These are phyloP conservation scores for Hemithea aestivaria DNA, from an alignment of 2,888 invertebrate genomes.

Conservation along the genomic window DNA sequence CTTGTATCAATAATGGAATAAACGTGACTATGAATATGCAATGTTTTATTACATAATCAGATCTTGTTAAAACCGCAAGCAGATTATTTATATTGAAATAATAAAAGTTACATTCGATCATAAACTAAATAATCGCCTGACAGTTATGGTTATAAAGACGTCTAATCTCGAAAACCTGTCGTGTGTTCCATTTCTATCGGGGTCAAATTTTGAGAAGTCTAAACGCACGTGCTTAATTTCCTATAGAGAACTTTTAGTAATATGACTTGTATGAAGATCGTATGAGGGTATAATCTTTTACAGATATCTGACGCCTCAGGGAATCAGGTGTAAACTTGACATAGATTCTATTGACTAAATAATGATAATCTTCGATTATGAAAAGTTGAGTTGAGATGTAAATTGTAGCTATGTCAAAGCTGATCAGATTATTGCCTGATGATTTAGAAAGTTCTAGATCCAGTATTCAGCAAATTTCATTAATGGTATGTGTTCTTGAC, in stretches of 20 bases:
- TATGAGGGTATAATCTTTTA: too few species aligned
- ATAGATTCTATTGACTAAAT: conserved; percentile 22
- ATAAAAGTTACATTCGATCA: conserved; percentile 9
- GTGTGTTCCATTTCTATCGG: conserved; percentile 19
- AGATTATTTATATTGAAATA: conserved; percentile 3
- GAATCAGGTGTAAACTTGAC: conserved; percentile 36
- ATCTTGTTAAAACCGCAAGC: neutral
- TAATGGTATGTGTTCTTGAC: too few species aligned
- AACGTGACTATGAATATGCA: too few species aligned
- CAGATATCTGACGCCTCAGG: conserved; percentile 26
- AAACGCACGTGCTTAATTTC: conserved; percentile 21
- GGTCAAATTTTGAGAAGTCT: conserved; percentile 20
- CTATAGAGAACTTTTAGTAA: conserved; percentile 2
- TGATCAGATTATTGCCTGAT: too few species aligned
- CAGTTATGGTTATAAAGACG: conserved; percentile 23
- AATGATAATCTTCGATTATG: neutral
- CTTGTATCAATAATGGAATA: too few species aligned
- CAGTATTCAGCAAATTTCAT: too few species aligned
- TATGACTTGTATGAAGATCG: too few species aligned
- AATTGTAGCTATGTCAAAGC: too few species aligned
- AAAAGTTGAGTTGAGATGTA: too few species aligned
- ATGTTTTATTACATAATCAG: too few species aligned
- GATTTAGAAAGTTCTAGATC: too few species aligned
- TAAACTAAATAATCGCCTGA: conserved; percentile 18
- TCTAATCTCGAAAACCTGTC: conserved; percentile 25